A percentile compares a stretch with the other conserved stretches of the same genome.
Conservation (phyloP, 35 echinoderm and acorn worm genomes). For the Patiria miniata region DNA sequence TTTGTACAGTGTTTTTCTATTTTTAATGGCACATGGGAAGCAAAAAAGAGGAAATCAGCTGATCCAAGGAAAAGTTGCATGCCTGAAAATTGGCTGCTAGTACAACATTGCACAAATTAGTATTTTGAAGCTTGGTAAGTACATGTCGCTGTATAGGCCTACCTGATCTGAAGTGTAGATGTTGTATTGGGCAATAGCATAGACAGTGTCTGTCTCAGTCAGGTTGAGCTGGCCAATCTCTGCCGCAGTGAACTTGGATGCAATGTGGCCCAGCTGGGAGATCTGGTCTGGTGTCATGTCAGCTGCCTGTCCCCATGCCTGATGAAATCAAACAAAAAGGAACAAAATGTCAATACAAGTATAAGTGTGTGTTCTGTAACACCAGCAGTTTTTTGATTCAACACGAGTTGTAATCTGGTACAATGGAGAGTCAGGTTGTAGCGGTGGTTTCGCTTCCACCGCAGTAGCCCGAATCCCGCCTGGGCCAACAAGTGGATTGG, state of each 20-base stretch:
- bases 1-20: no score
- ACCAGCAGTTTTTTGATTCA: no score
- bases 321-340: neutral
- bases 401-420: neutral
- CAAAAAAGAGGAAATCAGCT: no score
- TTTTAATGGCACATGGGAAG: no score
- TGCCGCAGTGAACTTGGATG: slow-evolving; percentile 23
- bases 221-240: slow-evolving; percentile 43
- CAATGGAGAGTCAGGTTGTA: neutral
- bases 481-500: no score
- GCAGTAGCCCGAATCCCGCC: no score
- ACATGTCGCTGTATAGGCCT: neutral
- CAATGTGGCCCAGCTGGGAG: slow-evolving; percentile 43
- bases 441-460: no score
- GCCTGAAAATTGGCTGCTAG: no score
- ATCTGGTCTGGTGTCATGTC: slow-evolving; percentile 33
- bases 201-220: slow-evolving; percentile 44
- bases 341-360: neutral
- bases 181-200: slow-evolving; percentile 36
- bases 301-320: slow-evolving; percentile 46
- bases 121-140: neutral
- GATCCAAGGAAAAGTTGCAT: no score
- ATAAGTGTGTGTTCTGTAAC: neutral
- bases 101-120: no score
- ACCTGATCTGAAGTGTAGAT: slow-evolving; percentile 43